Evolutionary conservation across 2,113 vertebrate species (phyloP).

Genomic region (Dendropsophus ebraccatus): DNA sequence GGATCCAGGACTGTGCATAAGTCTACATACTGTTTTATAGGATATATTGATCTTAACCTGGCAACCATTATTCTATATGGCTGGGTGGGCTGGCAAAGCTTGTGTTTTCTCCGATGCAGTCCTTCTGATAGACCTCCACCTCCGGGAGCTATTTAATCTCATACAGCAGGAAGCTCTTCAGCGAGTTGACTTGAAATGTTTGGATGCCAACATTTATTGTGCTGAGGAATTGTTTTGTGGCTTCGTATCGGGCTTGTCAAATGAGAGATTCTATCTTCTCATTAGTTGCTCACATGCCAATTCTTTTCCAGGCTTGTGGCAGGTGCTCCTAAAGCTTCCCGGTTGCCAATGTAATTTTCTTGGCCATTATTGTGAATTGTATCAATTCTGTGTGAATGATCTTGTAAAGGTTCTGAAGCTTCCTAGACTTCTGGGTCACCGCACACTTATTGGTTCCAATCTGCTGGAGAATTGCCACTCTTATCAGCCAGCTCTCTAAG

Average conservation of each 20-base stretch:
- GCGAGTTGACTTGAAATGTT: not conserved
- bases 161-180: not conserved
- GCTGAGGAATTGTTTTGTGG: not conserved
- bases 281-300: conserved; percentile 10
- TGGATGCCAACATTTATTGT: conserved; percentile 9
- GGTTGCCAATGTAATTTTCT: conserved; percentile 33
- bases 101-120: not conserved
- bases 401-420: conserved; percentile 45
- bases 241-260: not conserved
- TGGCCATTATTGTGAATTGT: conserved; percentile 46
- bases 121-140: not conserved
- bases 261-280: not conserved
- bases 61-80: not conserved
- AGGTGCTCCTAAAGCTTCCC: conserved; percentile 21
- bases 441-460: conserved; percentile 45
- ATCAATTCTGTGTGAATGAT: conserved; percentile 48
- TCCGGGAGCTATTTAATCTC: not conserved
- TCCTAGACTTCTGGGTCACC: conserved; percentile 44
- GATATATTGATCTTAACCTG: not conserved
- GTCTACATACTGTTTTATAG: not conserved
- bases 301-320: conserved; percentile 20
- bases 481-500: conserved; percentile 11
- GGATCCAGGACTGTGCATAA: not conserved
- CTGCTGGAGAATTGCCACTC: not conserved
- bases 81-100: not conserved